Evolutionary conservation across 1,140 invertebrate species (phyloP).

Genomic region (Schlechtendalia chinensis): DNA sequence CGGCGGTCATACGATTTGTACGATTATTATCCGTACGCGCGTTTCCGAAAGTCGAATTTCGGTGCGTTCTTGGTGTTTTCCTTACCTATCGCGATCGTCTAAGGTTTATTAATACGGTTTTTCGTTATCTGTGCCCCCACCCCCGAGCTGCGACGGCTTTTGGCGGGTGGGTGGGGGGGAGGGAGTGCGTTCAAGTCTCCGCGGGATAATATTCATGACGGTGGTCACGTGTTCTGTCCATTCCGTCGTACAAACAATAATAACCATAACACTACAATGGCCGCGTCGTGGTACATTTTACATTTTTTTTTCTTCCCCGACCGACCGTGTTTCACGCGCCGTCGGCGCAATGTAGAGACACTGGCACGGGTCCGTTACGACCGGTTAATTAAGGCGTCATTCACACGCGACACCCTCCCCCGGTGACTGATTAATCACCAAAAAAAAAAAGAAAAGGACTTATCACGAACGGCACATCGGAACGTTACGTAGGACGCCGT

Average conservation of each 20-base stretch:
- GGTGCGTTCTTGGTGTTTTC: neutral
- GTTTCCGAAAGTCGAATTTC: neutral
- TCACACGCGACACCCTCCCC: conserved; percentile 25
- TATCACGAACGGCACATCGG: neutral
- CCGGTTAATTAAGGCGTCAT: conserved; percentile 46
- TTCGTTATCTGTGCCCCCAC: neutral
- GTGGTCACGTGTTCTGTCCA: conserved; percentile 8
- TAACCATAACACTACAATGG: neutral
- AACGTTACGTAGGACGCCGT: neutral
- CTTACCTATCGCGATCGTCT: too few relatives aligned
- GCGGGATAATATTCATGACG: conserved; percentile 22
- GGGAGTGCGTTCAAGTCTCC: conserved; percentile 40
- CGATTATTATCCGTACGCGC: neutral
- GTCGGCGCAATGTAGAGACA: too few relatives aligned
- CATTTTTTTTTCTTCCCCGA: too few relatives aligned
- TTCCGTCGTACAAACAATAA: conserved; percentile 39
- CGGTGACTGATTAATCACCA: conserved; percentile 34
- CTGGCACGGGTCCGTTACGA: too few relatives aligned
- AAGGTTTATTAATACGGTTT: too few relatives aligned
- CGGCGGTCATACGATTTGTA: conserved; percentile 11
- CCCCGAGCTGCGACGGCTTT: neutral
- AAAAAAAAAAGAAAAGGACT: conserved; percentile 2
- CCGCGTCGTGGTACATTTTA: neutral
- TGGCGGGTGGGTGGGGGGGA: too few relatives aligned
- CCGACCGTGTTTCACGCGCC: conserved; percentile 11